phyloP scores from a whole-genome alignment of 2,113 vertebrate species.

The Chloropsis hardwickii region DNA sequence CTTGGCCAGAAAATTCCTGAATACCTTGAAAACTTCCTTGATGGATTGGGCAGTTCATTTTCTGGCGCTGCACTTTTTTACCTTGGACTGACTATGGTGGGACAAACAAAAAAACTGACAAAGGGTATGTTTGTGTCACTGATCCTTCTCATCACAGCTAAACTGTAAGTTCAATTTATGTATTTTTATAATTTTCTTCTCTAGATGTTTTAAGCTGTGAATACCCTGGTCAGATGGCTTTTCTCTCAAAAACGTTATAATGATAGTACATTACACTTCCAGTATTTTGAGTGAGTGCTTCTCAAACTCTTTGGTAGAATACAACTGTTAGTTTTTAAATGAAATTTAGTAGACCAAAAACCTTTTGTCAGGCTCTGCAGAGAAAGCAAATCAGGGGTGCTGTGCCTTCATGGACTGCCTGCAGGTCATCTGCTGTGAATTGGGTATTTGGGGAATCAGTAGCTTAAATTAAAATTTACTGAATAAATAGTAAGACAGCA shows the following conservation, averaged over 20 bases:
- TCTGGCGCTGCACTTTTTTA: slow-evolving; percentile 96
- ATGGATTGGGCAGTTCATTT: slow-evolving; percentile 93
- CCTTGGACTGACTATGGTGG: slow-evolving; percentile 94
- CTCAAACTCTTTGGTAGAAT: neutral
- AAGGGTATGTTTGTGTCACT: slow-evolving; percentile 88
- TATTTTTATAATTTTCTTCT: neutral
- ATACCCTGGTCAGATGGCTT: neutral
- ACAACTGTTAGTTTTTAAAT: neutral
- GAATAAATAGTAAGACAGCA: neutral
- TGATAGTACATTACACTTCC: neutral
- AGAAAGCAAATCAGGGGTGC: neutral
- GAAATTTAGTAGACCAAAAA: neutral
- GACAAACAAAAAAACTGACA: slow-evolving; percentile 88
- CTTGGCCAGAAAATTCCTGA: slow-evolving; percentile 85
- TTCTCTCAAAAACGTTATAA: neutral
- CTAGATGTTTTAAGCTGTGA: neutral
- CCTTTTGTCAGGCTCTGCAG: neutral
- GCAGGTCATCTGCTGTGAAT: neutral
- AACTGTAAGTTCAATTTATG: slow-evolving; percentile 86
- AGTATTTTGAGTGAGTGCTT: neutral
- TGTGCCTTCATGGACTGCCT: neutral
- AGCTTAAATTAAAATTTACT: neutral
- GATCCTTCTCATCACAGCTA: slow-evolving; percentile 93
- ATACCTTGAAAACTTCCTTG: slow-evolving; percentile 90
- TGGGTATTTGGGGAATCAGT: neutral